phyloP scores from a whole-genome alignment of 1,140 invertebrate species.

The Ceratosolen fusciceps region DNA sequence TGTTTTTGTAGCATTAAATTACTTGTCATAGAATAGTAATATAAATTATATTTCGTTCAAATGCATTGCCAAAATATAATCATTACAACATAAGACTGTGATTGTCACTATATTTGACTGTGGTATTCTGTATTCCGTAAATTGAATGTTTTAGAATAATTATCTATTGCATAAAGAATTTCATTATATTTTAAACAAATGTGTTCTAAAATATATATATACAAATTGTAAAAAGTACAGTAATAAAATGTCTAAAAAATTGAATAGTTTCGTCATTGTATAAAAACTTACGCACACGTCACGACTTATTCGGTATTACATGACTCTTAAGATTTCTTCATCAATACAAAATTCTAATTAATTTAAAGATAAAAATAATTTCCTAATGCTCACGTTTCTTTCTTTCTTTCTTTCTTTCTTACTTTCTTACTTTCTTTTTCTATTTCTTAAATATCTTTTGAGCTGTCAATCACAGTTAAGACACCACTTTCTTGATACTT shows the following conservation, averaged over 20 bases:
- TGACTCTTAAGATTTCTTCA: conserved; percentile 41
- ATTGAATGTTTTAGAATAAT: conserved; percentile 32
- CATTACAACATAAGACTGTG: conserved; percentile 40
- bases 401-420: no score
- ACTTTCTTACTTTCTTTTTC: no score
- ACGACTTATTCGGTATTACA: conserved; percentile 52
- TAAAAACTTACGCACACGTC: conserved; percentile 40
- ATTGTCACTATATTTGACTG: conserved; percentile 28
- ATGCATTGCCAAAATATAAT: conserved; percentile 33
- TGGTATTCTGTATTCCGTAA: conserved; percentile 30
- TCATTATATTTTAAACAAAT: conserved; percentile 42
- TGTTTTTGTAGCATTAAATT: conserved; percentile 13
- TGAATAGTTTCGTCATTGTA: conserved; percentile 37
- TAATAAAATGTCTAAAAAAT: conserved; percentile 46
- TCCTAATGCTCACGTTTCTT: conserved; percentile 37
- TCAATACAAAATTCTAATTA: conserved; percentile 49
- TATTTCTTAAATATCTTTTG: conserved; percentile 44
- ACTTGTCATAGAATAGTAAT: not conserved
- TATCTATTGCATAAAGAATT: conserved; percentile 22
- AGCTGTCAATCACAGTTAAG: conserved; percentile 48
- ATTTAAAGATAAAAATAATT: conserved; percentile 48
- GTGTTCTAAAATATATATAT: conserved; percentile 43
- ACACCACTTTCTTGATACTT: conserved; percentile 60
- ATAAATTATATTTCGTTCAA: conserved; percentile 26
- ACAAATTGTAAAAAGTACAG: conserved; percentile 43